These are phyloP conservation scores for Psophia crepitans DNA, from an alignment of 2,113 vertebrate genomes.

Conservation along the genomic window DNA sequence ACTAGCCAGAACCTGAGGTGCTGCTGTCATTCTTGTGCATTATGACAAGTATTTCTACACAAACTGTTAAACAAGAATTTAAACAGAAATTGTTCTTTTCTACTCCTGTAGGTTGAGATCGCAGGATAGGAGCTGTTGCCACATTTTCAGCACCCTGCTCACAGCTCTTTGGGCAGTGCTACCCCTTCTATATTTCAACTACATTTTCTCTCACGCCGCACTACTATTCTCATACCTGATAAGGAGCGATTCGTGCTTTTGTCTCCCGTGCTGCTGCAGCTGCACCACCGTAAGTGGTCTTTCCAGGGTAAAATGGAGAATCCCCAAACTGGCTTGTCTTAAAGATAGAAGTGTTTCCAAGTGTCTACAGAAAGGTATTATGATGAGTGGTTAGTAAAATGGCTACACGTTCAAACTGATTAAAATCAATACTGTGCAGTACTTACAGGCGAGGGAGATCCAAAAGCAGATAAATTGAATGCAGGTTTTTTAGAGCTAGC, in stretches of 20 bases:
- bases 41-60: not conserved
- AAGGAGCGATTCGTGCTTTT: slow-evolving; percentile 79
- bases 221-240: slow-evolving; percentile 79
- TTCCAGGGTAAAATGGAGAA: slow-evolving; percentile 96
- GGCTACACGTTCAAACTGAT: not conserved
- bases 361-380: slow-evolving; percentile 70
- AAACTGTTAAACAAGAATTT: not conserved
- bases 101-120: not conserved
- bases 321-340: slow-evolving; percentile 92
- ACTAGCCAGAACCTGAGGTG: not conserved
- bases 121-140: not conserved
- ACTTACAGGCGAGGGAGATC: slow-evolving; percentile 90
- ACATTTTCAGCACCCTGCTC: not conserved
- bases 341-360: slow-evolving; percentile 85
- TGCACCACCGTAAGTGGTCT: slow-evolving; percentile 94
- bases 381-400: slow-evolving; percentile 16
- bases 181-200: not conserved
- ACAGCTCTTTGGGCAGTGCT: not conserved
- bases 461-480: slow-evolving; percentile 95
- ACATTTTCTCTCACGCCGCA: not conserved
- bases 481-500: slow-evolving; percentile 89
- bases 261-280: slow-evolving; percentile 79
- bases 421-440: not conserved
- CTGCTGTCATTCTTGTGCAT: not conserved
- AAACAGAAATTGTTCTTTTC: not conserved